Percentiles rank a stretch among this genome's conserved stretches.
Evolutionary conservation across 2,797 vertebrate species (phyloP).

Genomic region (Lepilemur ruficaudatus): DNA sequence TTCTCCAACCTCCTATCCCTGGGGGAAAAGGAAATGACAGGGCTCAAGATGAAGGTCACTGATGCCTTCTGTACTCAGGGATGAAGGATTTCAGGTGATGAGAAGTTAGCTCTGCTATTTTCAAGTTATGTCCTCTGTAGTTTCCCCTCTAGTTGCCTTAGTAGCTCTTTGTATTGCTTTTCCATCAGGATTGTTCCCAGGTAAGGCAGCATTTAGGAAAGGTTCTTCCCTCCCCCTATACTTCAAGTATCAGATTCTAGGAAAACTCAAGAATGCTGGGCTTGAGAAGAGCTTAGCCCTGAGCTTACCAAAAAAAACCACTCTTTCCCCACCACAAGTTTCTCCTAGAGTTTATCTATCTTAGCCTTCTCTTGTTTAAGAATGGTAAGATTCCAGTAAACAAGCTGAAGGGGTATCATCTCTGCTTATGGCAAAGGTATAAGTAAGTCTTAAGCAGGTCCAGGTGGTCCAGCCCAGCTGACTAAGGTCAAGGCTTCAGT

Average conservation of each 20-base stretch:
- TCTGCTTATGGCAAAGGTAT: neutral
- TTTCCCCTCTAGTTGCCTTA: neutral
- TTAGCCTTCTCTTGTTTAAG: neutral
- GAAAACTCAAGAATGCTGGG: neutral
- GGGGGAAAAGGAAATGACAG: neutral
- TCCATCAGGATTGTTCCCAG: neutral
- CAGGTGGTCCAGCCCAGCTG: neutral
- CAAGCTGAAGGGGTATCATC: neutral
- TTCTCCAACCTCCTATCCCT: neutral
- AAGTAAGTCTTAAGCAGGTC: neutral
- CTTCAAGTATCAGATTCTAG: neutral
- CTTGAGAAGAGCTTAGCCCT: neutral
- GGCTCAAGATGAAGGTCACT: neutral
- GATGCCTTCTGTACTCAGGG: neutral
- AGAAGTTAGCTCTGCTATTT: neutral
- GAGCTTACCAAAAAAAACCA: neutral
- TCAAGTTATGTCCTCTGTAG: neutral
- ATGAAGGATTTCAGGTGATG: neutral
- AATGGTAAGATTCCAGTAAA: neutral
- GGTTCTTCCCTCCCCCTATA: neutral
- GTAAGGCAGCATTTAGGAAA: neutral
- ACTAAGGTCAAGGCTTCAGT: neutral
- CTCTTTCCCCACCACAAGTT: neutral
- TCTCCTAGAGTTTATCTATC: neutral
- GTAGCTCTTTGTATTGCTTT: neutral